phyloP scores from a whole-genome alignment of 2,113 vertebrate species.

The Acanthochromis polyacanthus region DNA sequence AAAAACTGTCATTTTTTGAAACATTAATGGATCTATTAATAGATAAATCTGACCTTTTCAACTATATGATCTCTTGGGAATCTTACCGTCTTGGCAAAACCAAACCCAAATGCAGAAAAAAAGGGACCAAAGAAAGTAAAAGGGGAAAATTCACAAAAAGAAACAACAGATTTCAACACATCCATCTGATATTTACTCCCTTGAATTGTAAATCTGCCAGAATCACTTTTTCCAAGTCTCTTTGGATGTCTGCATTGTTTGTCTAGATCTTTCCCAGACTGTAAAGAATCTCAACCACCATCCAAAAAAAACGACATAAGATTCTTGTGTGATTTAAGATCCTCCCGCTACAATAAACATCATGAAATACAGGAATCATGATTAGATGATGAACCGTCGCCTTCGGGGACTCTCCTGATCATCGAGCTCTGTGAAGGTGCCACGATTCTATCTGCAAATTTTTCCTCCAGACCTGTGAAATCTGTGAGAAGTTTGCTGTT shows the following conservation, averaged over 20 bases:
- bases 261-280: too few relatives aligned
- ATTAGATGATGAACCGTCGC: neutral
- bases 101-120: neutral
- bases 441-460: conserved; percentile 42
- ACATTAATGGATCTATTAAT: too few relatives aligned
- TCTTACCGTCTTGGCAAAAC: too few relatives aligned
- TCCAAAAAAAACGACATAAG: neutral
- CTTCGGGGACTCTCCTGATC: neutral
- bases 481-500: conserved; percentile 74
- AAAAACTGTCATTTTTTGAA: neutral
- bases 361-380: neutral
- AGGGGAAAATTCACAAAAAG: neutral
- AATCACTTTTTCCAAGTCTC: neutral
- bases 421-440: conserved; percentile 24
- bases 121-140: neutral
- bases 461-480: conserved; percentile 48
- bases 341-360: neutral
- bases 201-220: neutral
- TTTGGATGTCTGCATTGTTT: neutral
- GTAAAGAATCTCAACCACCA: neutral
- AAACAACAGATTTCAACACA: neutral
- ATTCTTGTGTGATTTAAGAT: conserved; percentile 4
- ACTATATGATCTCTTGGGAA: neutral
- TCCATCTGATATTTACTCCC: neutral
- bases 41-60: neutral